Base-by-base conservation (phyloP, 2,888 invertebrate species). In the Anorthoa munda region DNA sequence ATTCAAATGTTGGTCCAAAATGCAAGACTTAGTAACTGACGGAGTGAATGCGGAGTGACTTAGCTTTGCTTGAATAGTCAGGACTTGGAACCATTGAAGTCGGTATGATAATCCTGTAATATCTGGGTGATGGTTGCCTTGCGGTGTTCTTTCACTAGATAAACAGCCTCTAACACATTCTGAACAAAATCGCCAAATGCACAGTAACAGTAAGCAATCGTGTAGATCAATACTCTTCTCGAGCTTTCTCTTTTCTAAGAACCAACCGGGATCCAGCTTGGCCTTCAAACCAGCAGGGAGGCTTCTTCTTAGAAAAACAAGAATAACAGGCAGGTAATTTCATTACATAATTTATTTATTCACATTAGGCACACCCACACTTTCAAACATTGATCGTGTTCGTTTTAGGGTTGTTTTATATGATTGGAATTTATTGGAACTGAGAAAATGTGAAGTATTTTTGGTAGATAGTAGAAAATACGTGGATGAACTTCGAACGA, bases 1-100 rank as follows among this genome's bases (percentile, higher is more conserved):
- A 73, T 65, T 82, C 56, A 71, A 83, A 66, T 74, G 84, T 70
- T 56, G 70, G 82, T 66, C 61, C 63, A 69, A 82, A 82, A 74
- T 80, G 69, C 69, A 82, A 78, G 76, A 78, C 66, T 75, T 83
- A 56, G 68, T 75, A 26, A 59, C 72, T 66, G 77, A 79, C 50
- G 68, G 51, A 67, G 56, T 60, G 31, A 71, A 66, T 71, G 58
- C 55, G 67, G 21, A 60, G 68, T 63, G 72, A 64, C 39, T 66
- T 82, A 70, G 39, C 67, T 82, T 21, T 66, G 51, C 12, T 66
- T 4, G 61, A 77, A 60, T 67, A 51, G 7, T 67, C 51, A 46
- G 59, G 45, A 48, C 51, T 60, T 17, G 48, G 46, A 68, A 53
- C 3, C 4, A 39, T 69, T 71, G 21, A 23, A 58, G 56, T 26